Evolutionary conservation across 2,888 invertebrate genomes (phyloP).

Genomic region (Pristionchus maxplancki): DNA sequence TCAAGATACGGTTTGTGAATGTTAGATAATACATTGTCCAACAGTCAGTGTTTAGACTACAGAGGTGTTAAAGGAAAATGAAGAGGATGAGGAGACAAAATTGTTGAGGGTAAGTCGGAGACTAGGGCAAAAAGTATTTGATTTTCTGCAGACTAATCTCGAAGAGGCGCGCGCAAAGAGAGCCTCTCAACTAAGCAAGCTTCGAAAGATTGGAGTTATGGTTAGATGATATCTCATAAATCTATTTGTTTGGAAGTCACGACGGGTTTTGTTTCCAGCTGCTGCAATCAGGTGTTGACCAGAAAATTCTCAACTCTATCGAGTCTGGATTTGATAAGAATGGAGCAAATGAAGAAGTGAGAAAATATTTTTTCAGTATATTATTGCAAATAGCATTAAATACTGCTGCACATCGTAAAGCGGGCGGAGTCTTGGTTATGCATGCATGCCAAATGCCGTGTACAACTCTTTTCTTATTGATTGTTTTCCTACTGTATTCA

Average conservation of each 20-base stretch:
- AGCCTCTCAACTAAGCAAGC: neutral
- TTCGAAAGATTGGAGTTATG: conserved; percentile 38
- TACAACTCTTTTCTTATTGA: too few relatives aligned
- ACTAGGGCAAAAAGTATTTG: too few relatives aligned
- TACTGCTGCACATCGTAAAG: too few relatives aligned
- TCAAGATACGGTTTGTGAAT: neutral
- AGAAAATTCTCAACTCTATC: neutral
- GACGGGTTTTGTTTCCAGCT: neutral
- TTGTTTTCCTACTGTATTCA: neutral
- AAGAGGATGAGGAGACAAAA: neutral
- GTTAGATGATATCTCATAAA: neutral
- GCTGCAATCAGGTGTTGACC: neutral
- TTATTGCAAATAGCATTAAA: too few relatives aligned
- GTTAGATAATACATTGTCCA: neutral
- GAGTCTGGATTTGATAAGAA: neutral
- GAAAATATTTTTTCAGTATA: neutral
- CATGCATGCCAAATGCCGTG: too few relatives aligned
- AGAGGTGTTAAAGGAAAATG: neutral
- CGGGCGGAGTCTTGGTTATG: too few relatives aligned
- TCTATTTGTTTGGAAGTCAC: neutral
- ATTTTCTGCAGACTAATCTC: neutral
- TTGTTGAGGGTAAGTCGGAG: neutral
- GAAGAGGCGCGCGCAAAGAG: neutral
- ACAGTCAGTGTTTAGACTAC: neutral
- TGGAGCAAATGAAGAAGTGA: neutral